These are phyloP conservation scores for Trichacis sp. DNA, from an alignment of 2,888 invertebrate genomes.

Conservation along the genomic window DNA sequence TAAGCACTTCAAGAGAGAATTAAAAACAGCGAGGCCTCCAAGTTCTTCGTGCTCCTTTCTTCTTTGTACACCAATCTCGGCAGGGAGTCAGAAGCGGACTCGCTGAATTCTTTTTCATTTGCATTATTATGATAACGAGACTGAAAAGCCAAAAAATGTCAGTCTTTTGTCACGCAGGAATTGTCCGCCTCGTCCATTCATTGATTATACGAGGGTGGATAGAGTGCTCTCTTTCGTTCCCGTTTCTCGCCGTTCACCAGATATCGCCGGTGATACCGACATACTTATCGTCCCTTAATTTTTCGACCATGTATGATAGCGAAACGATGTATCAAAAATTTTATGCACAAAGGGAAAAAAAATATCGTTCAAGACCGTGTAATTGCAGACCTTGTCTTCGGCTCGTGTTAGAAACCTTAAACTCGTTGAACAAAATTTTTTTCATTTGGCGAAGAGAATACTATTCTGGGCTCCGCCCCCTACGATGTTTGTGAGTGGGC, in stretches of 20 bases:
- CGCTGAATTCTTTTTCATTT: conserved; percentile 64
- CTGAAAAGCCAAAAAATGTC: conserved; percentile 64
- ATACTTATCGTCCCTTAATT: conserved; percentile 37
- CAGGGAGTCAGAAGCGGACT: conserved; percentile 42
- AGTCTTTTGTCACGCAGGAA: conserved; percentile 63
- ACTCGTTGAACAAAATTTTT: too few relatives aligned
- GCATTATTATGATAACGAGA: conserved; percentile 68
- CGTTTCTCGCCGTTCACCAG: conserved; percentile 41
- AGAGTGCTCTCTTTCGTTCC: conserved; percentile 43
- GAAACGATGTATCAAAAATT: too few relatives aligned
- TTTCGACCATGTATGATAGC: conserved; percentile 17
- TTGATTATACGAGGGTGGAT: conserved; percentile 57
- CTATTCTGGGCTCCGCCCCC: too few relatives aligned
- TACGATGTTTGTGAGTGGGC: too few relatives aligned
- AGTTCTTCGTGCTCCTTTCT: conserved; percentile 37
- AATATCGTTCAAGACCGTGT: too few relatives aligned
- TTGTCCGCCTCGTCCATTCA: conserved; percentile 65
- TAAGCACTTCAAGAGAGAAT: conserved; percentile 43
- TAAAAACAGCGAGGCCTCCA: conserved; percentile 40
- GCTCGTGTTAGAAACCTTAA: too few relatives aligned
- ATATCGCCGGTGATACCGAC: conserved; percentile 38
- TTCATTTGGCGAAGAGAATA: too few relatives aligned
- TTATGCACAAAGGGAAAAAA: too few relatives aligned
- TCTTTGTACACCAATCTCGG: conserved; percentile 42
- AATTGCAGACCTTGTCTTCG: too few relatives aligned